Evolutionary conservation across 2,113 vertebrate genomes (phyloP).

Genomic region (Pimephales promelas): DNA sequence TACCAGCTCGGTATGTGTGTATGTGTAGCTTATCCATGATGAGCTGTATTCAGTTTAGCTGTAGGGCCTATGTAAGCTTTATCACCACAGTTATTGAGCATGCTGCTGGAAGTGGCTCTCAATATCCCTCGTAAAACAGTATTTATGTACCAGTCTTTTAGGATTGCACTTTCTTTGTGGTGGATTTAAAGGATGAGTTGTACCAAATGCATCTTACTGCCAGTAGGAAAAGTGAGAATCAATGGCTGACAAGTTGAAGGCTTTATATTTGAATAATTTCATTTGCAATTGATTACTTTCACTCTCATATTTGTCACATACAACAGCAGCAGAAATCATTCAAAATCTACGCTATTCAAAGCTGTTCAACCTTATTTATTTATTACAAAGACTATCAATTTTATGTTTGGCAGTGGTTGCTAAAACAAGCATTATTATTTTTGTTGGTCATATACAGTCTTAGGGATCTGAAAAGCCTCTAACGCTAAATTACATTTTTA

Average conservation of each 20-base stretch:
- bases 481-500: too few relatives aligned
- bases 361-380: neutral
- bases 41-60: neutral
- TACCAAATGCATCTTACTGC: conserved; percentile 16
- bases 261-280: neutral
- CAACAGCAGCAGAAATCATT: neutral
- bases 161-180: conserved; percentile 20
- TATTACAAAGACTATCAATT: neutral
- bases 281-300: neutral
- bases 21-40: neutral
- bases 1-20: neutral
- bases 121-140: conserved; percentile 21
- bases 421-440: neutral
- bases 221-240: neutral
- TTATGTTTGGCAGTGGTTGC: neutral
- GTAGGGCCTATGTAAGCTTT: neutral
- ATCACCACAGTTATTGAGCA: neutral
- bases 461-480: neutral
- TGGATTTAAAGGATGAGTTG: conserved; percentile 19
- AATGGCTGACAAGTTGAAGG: neutral
- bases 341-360: neutral
- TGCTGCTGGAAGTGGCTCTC: neutral
- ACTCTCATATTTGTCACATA: neutral
- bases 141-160: conserved; percentile 25
- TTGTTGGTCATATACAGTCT: neutral